phyloP scores from a whole-genome alignment of 2,113 vertebrate species.

The Callorhinus ursinus region DNA sequence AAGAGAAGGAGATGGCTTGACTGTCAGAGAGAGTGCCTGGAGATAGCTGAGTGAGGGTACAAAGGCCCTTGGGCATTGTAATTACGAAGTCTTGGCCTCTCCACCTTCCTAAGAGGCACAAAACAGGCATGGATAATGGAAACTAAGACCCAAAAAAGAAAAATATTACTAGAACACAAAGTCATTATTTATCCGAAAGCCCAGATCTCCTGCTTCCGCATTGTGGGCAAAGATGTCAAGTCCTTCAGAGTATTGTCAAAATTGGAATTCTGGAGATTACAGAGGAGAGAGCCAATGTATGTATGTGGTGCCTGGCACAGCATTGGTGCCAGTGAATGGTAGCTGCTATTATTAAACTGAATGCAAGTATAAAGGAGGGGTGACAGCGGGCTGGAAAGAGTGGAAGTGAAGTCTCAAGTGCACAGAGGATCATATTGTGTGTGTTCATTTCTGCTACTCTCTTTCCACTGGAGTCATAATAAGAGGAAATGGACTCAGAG shows the following conservation, averaged over 20 bases:
- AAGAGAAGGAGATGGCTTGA: neutral
- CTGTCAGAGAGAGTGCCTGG: neutral
- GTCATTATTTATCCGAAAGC: slow-evolving; percentile 38
- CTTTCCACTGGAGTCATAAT: neutral
- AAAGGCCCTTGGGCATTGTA: neutral
- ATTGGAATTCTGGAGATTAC: neutral
- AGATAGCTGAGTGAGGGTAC: neutral
- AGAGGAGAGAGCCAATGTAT: neutral
- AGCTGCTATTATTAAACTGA: neutral
- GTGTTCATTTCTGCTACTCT: neutral
- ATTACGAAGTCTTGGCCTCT: slow-evolving; percentile 9
- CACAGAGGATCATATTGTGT: slow-evolving; percentile 6
- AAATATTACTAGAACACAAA: neutral
- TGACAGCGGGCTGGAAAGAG: slow-evolving; percentile 24
- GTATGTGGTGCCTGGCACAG: slow-evolving; percentile 32
- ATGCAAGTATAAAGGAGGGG: neutral
- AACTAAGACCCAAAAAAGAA: neutral
- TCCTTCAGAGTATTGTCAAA: neutral
- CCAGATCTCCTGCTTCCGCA: neutral
- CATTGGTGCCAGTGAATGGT: neutral
- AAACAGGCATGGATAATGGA: neutral
- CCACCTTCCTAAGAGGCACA: neutral
- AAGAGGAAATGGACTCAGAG: slow-evolving; percentile 59
- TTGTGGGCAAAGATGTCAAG: neutral
- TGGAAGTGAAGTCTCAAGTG: neutral